A percentile compares a stretch with the other conserved stretches of the same genome.
Conservation (phyloP, 2,113 vertebrate species). For the Ophiodon elongatus region DNA sequence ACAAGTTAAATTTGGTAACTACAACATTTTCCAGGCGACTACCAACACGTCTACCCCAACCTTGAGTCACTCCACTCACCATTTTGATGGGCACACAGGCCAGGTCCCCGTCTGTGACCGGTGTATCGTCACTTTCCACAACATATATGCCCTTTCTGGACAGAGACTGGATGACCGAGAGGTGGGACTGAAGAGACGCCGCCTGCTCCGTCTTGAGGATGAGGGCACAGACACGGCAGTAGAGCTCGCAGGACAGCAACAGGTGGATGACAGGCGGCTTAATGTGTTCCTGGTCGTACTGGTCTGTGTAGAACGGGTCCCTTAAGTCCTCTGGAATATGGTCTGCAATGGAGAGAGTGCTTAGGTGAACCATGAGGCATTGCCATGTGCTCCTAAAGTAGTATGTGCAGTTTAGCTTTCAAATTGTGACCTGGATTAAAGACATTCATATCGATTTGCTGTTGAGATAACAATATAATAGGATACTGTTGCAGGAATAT, state of each 20-base stretch:
- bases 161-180: conserved; percentile 93
- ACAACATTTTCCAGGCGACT: not conserved
- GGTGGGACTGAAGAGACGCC: conserved; percentile 92
- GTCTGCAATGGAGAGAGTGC: conserved; percentile 81
- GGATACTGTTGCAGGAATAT: not conserved
- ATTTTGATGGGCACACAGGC: conserved; percentile 94
- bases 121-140: conserved; percentile 94
- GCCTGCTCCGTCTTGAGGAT: conserved; percentile 96
- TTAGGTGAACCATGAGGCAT: not conserved
- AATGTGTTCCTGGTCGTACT: conserved; percentile 98
- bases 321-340: conserved; percentile 95
- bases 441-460: not conserved
- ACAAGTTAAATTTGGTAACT: not conserved
- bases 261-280: conserved; percentile 94
- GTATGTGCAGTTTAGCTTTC: not conserved
- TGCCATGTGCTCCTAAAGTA: not conserved
- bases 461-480: not conserved
- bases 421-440: not conserved
- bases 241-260: conserved; percentile 94
- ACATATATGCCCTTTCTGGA: conserved; percentile 97
- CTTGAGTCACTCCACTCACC: conserved; percentile 83
- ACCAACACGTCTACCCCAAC: not conserved
- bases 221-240: conserved; percentile 94
- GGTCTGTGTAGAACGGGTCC: conserved; percentile 97
- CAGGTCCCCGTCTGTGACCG: conserved; percentile 92